These are phyloP conservation scores for Heteronetta atricapilla DNA, from an alignment of 2,113 vertebrate genomes.

Conservation along the genomic window DNA sequence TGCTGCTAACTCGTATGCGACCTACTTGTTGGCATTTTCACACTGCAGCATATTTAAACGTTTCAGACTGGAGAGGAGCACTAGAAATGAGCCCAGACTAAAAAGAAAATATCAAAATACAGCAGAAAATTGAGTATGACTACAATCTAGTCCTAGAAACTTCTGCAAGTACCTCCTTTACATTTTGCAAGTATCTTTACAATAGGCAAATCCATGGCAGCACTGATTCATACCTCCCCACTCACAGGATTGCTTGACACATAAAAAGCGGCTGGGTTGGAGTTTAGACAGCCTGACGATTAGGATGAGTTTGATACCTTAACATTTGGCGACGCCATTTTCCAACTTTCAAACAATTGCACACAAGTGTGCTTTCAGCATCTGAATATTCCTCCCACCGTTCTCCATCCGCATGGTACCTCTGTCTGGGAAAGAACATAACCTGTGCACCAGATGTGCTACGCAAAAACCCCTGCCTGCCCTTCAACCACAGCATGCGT, in stretches of 20 bases:
- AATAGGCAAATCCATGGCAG: conserved; percentile 29
- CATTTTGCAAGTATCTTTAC: conserved; percentile 18
- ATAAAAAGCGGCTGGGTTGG: conserved; percentile 32
- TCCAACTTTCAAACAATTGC: conserved; percentile 23
- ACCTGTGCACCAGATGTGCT: conserved; percentile 55
- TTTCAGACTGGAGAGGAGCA: neutral
- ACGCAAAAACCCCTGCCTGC: neutral
- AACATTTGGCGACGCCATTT: neutral
- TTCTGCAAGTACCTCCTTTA: conserved; percentile 23
- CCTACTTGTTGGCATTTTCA: neutral
- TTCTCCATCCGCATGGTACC: neutral
- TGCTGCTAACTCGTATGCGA: neutral
- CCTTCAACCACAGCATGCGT: conserved; percentile 9
- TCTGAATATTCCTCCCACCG: conserved; percentile 37
- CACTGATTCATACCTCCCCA: conserved; percentile 39
- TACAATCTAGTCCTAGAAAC: neutral
- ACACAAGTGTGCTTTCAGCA: neutral
- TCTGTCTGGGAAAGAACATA: neutral
- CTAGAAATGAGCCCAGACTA: neutral
- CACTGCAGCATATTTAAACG: neutral
- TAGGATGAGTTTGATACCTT: conserved; percentile 8
- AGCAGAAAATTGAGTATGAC: neutral
- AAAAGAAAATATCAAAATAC: neutral
- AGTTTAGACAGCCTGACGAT: conserved; percentile 40
- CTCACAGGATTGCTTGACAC: conserved; percentile 43